Evolutionary conservation across 1,140 invertebrate species (phyloP), one percentile per base, ranked within the genome.

Genomic region (Trichonephila clavata): DNA sequence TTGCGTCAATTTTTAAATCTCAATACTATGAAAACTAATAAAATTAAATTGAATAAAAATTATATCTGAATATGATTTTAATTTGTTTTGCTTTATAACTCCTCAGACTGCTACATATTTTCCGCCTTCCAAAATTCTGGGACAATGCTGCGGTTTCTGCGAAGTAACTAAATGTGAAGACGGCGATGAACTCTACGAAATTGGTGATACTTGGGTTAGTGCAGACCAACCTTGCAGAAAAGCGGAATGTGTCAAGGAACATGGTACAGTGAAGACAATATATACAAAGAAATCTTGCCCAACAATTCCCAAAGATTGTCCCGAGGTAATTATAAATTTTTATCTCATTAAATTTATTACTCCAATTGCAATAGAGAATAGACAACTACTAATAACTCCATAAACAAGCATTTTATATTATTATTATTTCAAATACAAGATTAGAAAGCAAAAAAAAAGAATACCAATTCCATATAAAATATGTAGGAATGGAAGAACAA

Each of bases 131-230:
- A 93, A 93, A 57, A 50, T 63, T 4, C 86, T 93, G n/a, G 92
- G 92, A 2, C 92, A 96, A 27, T 98, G 98, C 95, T 98, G 98
- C 94, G 98, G 98, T 6, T 96, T 96, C 92, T 98, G 98, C 94
- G 95, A 96, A 39, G 97, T 97, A 95, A 95, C 96, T 0, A 96
- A 96, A 50, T 98, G 98, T 94, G 95, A 98, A 0, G 95, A 97
- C 21, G 96, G 96, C 0, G 96, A 96, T 4, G 93, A 95, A 6
- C 94, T 96, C 14, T 96, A 96, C 65, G 93, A 96, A 60, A 95
- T 97, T 57, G 95, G 95, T 14, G 94, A 94, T 18, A 92, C 90
- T 14, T 95, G 95, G 95, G 80, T 93, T 16, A 94, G 86, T 89
- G 63, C 86, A 7, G 94, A 94, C 18, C 94, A 95, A 39, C 80